Evolutionary conservation across 2,797 vertebrate species (phyloP).

Genomic region (Oreortyx pictus): DNA sequence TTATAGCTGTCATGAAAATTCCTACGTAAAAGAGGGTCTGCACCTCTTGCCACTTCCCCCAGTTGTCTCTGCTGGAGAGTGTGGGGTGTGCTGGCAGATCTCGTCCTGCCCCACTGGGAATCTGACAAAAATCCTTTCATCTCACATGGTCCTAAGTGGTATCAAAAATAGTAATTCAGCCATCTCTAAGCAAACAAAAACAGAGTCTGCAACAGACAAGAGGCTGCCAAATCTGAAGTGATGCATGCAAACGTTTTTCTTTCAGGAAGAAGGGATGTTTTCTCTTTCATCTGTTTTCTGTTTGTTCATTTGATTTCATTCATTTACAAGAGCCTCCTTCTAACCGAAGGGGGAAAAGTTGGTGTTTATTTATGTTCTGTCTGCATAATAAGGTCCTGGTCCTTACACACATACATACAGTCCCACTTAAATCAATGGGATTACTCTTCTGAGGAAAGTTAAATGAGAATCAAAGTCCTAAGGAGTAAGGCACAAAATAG

Average conservation of each 20-base stretch:
- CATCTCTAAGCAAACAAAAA: conserved; percentile 69
- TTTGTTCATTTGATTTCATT: conserved; percentile 50
- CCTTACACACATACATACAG: background rate
- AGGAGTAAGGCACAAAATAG: background rate
- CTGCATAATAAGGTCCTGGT: conserved; percentile 17
- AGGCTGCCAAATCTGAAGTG: conserved; percentile 68
- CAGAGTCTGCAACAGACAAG: conserved; percentile 62
- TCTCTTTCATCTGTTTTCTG: conserved; percentile 62
- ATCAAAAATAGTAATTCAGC: conserved; percentile 69
- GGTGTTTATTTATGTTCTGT: conserved; percentile 10
- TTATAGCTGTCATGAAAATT: conserved; percentile 49
- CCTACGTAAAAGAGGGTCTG: conserved; percentile 41
- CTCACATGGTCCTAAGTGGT: conserved; percentile 50
- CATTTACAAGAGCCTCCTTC: conserved; percentile 35
- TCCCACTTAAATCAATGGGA: conserved; percentile 33
- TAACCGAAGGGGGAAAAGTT: conserved; percentile 4
- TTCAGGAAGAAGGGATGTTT: conserved; percentile 50
- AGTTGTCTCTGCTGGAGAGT: background rate
- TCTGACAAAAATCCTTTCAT: conserved; percentile 29
- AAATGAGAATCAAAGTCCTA: conserved; percentile 7
- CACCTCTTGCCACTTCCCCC: background rate
- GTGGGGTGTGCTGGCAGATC: background rate
- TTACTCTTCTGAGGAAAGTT: conserved; percentile 23
- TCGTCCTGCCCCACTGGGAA: conserved; percentile 35
- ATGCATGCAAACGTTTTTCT: conserved; percentile 63